Evolutionary conservation across 1,140 invertebrate species (phyloP).

Genomic region (Antheraea pernyi): DNA sequence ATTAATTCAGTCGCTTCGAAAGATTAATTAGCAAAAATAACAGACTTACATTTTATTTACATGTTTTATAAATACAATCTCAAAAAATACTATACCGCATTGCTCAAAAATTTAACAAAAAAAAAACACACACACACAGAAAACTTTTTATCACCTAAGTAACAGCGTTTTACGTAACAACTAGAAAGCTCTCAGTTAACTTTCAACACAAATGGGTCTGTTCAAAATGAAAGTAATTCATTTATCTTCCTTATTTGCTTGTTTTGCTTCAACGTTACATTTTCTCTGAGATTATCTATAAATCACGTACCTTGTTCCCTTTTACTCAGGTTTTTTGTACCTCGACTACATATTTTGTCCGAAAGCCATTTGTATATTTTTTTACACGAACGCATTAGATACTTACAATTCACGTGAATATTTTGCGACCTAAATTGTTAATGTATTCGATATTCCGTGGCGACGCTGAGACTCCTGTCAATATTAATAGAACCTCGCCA

Average conservation of each 20-base stretch:
- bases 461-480: no score
- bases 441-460: not conserved
- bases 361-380: conserved; percentile 41
- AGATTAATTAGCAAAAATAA: no score
- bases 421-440: not conserved
- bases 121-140: not conserved
- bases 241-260: conserved; percentile 73
- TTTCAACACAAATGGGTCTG: conserved; percentile 48
- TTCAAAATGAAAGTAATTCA: conserved; percentile 65
- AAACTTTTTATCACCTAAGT: conserved; percentile 12
- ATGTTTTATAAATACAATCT: not conserved
- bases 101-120: not conserved
- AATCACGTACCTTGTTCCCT: conserved; percentile 65
- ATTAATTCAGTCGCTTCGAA: no score
- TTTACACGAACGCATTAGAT: conserved; percentile 9
- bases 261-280: conserved; percentile 60
- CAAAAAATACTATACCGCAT: not conserved
- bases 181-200: conserved; percentile 29
- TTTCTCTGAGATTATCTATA: conserved; percentile 60
- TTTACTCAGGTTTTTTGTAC: conserved; percentile 31
- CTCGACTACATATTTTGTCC: conserved; percentile 39
- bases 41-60: not conserved
- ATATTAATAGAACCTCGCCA: no score
- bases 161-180: conserved; percentile 16
- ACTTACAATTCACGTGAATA: not conserved